Evolutionary conservation across 2,888 invertebrate species (phyloP).

Genomic region (Piscicola geometra): DNA sequence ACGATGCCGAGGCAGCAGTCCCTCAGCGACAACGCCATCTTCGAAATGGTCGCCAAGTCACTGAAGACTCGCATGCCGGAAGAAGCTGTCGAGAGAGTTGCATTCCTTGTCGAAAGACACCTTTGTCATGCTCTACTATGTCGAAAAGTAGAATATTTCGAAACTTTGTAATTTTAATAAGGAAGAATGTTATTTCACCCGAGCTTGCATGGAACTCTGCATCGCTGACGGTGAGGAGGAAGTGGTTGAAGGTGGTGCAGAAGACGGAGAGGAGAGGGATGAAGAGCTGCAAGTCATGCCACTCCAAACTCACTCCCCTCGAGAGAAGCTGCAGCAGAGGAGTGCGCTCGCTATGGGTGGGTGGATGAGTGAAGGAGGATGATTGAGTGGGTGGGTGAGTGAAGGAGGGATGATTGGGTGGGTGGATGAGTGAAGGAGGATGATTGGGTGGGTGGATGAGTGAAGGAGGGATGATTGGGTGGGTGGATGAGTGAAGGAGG

Average conservation of each 20-base stretch:
- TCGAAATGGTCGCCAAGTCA: constrained; percentile 67
- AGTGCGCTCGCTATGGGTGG: constrained; percentile 45
- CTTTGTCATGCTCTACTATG: too few species aligned
- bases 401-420: too few species aligned
- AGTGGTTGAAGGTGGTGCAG: constrained; percentile 73
- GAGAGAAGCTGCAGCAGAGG: constrained; percentile 65
- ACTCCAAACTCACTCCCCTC: constrained; percentile 62
- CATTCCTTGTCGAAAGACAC: too few species aligned
- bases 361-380: constrained; percentile 53
- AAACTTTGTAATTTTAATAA: too few species aligned
- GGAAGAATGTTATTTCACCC: too few species aligned
- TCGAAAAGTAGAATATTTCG: too few species aligned
- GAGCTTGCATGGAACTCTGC: constrained; percentile 68
- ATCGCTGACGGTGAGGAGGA: constrained; percentile 78
- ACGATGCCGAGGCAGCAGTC: constrained; percentile 78
- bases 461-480: too few species aligned
- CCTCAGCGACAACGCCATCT: constrained; percentile 69
- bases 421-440: too few species aligned
- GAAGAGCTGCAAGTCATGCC: constrained; percentile 66
- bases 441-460: too few species aligned
- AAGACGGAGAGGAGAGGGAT: constrained; percentile 77
- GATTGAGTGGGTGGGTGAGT: too few species aligned
- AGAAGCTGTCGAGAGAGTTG: neutral
- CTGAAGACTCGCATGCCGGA: constrained; percentile 62
- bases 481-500: neutral